These are phyloP conservation scores for Diorhabda sublineata DNA, from an alignment of 1,140 invertebrate genomes.

Conservation along the genomic window DNA sequence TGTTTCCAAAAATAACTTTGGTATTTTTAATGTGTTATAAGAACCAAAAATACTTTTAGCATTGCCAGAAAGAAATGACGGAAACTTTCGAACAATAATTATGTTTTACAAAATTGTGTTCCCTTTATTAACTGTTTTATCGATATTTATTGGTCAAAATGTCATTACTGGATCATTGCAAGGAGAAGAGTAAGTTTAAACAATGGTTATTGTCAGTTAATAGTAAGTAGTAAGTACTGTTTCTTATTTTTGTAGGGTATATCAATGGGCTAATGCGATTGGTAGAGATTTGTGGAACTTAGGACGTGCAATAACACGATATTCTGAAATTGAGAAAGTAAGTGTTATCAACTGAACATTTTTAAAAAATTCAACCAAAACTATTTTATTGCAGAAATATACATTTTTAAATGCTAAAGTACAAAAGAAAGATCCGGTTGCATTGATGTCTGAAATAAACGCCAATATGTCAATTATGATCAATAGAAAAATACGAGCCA, in stretches of 20 bases:
- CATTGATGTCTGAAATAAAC: slow-evolving; percentile 68
- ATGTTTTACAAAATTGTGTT: neutral
- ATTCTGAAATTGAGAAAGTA: slow-evolving; percentile 40
- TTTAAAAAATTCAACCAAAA: slow-evolving; percentile 6
- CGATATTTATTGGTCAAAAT: neutral
- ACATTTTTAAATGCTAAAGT: slow-evolving; percentile 69
- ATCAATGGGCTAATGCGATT: slow-evolving; percentile 42
- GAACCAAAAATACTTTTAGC: neutral
- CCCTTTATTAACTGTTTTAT: neutral
- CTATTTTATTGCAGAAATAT: slow-evolving; percentile 59
- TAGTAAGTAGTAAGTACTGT: neutral
- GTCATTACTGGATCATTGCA: slow-evolving; percentile 22
- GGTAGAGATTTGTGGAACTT: slow-evolving; percentile 41
- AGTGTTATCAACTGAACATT: slow-evolving; percentile 13
- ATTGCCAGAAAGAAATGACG: neutral
- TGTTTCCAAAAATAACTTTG: neutral
- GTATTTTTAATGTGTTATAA: neutral
- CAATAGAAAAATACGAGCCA: slow-evolving; percentile 76
- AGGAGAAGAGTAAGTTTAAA: slow-evolving; percentile 33
- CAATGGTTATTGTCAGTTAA: slow-evolving; percentile 10
- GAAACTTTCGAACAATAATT: neutral
- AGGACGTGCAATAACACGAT: slow-evolving; percentile 40
- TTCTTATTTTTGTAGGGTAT: slow-evolving; percentile 31
- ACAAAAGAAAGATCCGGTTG: slow-evolving; percentile 67
- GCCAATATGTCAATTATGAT: slow-evolving; percentile 73